phyloP scores from a whole-genome alignment of 2,797 vertebrate species.

The Myotis daubentonii region DNA sequence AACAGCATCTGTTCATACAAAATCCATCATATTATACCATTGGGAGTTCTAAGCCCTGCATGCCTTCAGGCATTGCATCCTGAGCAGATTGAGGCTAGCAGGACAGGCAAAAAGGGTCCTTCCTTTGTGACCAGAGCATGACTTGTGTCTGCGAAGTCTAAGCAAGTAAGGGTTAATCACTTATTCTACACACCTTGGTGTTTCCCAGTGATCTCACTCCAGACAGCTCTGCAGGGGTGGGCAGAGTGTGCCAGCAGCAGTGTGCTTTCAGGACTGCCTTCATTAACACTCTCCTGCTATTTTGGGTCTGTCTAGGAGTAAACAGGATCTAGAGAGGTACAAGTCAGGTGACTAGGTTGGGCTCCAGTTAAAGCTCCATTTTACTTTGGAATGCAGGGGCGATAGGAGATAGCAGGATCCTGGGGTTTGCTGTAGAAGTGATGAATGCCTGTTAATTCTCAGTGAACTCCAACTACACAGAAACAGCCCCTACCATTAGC shows the following conservation, averaged over 20 bases:
- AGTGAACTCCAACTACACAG: neutral
- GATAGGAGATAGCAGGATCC: neutral
- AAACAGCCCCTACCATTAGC: neutral
- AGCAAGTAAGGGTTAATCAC: neutral
- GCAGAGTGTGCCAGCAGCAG: neutral
- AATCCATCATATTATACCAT: neutral
- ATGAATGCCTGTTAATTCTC: constrained; percentile 30
- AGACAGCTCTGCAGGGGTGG: neutral
- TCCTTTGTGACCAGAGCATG: neutral
- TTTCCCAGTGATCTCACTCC: neutral
- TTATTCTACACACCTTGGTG: neutral
- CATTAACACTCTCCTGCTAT: neutral
- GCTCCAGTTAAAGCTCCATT: constrained; percentile 13
- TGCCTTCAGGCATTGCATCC: neutral
- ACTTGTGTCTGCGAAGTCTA: neutral
- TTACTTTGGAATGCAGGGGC: neutral
- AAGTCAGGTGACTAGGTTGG: neutral
- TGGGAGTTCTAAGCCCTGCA: neutral
- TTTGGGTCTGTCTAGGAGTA: neutral
- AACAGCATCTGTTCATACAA: neutral
- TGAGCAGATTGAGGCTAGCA: neutral
- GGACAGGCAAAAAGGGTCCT: neutral
- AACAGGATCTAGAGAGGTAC: constrained; percentile 27
- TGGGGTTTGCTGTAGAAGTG: neutral
- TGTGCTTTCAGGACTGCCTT: constrained; percentile 6